These are phyloP conservation scores for Pheosia gnoma DNA, from an alignment of 2,888 invertebrate genomes.

Conservation along the genomic window DNA sequence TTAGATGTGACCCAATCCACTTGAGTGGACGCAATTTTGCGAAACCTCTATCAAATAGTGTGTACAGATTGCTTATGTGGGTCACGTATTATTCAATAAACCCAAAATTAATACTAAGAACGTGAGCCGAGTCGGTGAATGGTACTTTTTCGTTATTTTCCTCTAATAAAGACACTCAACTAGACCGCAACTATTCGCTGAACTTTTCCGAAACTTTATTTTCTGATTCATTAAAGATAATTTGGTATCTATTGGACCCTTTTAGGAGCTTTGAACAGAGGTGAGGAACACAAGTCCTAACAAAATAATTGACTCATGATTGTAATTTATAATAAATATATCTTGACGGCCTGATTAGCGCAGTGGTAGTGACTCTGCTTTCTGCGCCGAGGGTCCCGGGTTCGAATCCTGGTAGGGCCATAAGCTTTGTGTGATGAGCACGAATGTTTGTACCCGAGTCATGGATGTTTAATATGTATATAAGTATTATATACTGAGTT, in stretches of 20 bases:
- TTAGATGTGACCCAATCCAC: conserved; percentile 59
- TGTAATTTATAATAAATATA: no score
- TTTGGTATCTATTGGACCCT: not conserved
- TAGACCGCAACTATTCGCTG: conserved; percentile 48
- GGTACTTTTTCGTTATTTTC: conserved; percentile 61
- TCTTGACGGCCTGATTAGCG: no score
- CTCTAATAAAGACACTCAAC: conserved; percentile 59
- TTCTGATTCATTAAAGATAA: conserved; percentile 25
- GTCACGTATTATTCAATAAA: conserved; percentile 80
- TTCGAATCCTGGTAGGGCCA: no score
- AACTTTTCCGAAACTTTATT: conserved; percentile 39
- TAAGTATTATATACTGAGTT: no score
- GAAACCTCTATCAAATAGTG: conserved; percentile 56
- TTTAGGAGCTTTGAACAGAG: no score
- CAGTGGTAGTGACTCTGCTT: no score
- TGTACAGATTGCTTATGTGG: conserved; percentile 60
- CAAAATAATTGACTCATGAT: no score
- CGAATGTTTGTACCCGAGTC: no score
- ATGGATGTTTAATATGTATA: no score
- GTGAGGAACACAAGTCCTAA: no score
- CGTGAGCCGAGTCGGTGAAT: conserved; percentile 63
- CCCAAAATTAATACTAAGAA: conserved; percentile 76
- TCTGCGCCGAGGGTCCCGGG: no score
- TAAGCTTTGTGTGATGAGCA: no score
- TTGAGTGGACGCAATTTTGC: conserved; percentile 62